Conservation (phyloP, 2,113 vertebrate species). For the Phrynocephalus versicolor region DNA sequence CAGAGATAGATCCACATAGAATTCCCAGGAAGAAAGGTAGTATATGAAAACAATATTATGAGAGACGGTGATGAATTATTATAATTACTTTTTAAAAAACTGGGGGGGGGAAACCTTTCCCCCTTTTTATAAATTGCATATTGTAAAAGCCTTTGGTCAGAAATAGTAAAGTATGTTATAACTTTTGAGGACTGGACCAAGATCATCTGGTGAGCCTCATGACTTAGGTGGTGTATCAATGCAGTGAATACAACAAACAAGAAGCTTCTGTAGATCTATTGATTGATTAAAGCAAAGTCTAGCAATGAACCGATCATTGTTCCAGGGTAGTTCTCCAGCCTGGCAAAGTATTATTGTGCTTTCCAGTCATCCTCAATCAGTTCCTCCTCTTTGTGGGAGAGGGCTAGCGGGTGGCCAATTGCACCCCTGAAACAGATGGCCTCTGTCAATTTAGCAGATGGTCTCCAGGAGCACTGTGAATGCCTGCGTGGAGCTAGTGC, state of each 20-base stretch:
- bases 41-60: no score
- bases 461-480: constrained; percentile 12
- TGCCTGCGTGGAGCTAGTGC: not conserved
- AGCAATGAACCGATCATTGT: not conserved
- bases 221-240: not conserved
- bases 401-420: constrained; percentile 12
- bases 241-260: not conserved
- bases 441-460: constrained; percentile 29
- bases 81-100: not conserved
- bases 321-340: not conserved
- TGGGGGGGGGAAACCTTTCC: not conserved
- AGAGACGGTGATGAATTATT: not conserved
- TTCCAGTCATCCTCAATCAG: not conserved
- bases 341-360: not conserved
- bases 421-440: not conserved
- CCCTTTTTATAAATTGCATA: no score
- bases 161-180: no score
- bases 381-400: not conserved
- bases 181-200: not conserved
- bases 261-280: not conserved
- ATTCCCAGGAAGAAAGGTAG: not conserved
- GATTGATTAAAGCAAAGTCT: not conserved
- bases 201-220: not conserved
- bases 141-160: no score
- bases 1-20: not conserved